Conservation (phyloP, 2,888 invertebrate genomes). For the Scaptomyza reducta region DNA sequence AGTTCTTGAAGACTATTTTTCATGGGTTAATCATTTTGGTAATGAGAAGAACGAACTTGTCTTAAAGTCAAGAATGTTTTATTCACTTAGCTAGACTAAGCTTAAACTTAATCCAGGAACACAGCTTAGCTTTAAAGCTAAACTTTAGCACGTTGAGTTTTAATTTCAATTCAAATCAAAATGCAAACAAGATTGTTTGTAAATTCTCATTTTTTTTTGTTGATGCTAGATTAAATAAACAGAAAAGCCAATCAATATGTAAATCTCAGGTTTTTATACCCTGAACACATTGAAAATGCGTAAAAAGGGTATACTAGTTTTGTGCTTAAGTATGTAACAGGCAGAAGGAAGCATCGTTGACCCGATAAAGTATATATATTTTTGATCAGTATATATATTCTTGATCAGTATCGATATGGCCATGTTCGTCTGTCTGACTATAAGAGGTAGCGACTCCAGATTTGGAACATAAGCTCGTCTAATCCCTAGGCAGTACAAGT, state of each 20-base stretch:
- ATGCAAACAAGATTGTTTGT: background rate
- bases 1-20: background rate
- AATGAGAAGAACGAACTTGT: background rate
- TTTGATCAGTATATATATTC: too few relatives aligned
- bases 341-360: too few relatives aligned
- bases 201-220: background rate
- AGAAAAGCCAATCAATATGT: background rate
- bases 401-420: too few relatives aligned
- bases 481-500: too few relatives aligned
- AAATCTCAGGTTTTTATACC: background rate
- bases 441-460: too few relatives aligned
- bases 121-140: too few relatives aligned
- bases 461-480: too few relatives aligned
- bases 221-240: background rate
- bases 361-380: too few relatives aligned
- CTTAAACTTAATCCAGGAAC: background rate
- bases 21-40: background rate
- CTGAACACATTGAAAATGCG: too few relatives aligned
- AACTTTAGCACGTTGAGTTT: background rate
- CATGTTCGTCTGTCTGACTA: too few relatives aligned
- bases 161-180: background rate
- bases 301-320: too few relatives aligned
- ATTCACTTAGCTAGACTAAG: background rate
- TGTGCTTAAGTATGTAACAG: too few relatives aligned
- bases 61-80: background rate